Evolutionary conservation across 1,140 invertebrate genomes (phyloP).

Genomic region (Formica selysi): DNA sequence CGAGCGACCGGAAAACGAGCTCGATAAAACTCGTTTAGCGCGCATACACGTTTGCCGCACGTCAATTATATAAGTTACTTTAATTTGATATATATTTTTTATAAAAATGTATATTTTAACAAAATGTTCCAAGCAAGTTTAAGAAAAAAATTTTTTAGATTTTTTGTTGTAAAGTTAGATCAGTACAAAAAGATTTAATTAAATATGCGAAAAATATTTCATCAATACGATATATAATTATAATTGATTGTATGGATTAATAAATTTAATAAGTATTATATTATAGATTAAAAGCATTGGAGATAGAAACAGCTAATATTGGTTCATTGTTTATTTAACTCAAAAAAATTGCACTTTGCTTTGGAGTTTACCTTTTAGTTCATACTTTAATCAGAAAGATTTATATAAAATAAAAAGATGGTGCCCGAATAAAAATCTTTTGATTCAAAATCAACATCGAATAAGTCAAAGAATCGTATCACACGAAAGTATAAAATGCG

Average conservation of each 20-base stretch:
- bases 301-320: background rate
- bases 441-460: constrained; percentile 35
- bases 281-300: background rate
- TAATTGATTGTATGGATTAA: background rate
- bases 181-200: background rate
- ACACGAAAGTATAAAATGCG: constrained; percentile 4
- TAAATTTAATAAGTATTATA: constrained; percentile 2
- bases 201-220: background rate
- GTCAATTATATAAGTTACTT: constrained; percentile 7
- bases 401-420: background rate
- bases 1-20: constrained; percentile 31
- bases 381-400: constrained; percentile 11
- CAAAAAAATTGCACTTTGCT: background rate
- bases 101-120: background rate
- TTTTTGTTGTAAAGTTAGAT: background rate
- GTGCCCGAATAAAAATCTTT: background rate
- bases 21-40: constrained; percentile 41
- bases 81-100: constrained; percentile 4
- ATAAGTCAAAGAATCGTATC: constrained; percentile 31
- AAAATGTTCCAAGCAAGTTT: background rate
- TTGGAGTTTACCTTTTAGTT: background rate
- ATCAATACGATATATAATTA: background rate
- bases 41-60: background rate
- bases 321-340: background rate
- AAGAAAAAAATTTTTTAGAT: background rate